A percentile compares a stretch with the other conserved stretches of the same genome.
These are phyloP conservation scores for Trilocha varians DNA, from an alignment of 2,888 invertebrate genomes.

Conservation along the genomic window DNA sequence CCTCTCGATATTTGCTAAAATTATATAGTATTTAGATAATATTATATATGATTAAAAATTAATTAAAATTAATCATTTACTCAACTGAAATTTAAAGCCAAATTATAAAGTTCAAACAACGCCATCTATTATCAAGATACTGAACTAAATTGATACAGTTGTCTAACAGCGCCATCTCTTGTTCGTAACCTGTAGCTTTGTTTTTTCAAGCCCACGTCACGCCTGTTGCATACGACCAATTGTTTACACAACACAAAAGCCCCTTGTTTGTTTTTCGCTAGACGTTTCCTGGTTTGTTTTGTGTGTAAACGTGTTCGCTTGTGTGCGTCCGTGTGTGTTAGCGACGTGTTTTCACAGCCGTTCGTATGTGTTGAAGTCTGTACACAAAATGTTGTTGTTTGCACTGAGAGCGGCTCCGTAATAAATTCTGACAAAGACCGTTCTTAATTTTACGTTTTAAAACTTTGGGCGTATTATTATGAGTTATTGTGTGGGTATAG, in stretches of 20 bases:
- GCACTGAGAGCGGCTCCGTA: slow-evolving; percentile 42
- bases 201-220: slow-evolving; percentile 54
- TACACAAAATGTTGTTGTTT: slow-evolving; percentile 69
- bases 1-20: no score
- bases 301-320: slow-evolving; percentile 45
- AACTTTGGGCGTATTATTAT: not conserved
- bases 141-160: slow-evolving; percentile 17
- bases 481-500: not conserved
- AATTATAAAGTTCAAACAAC: slow-evolving; percentile 16
- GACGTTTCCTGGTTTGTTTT: slow-evolving; percentile 74
- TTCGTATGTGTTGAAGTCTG: slow-evolving; percentile 51
- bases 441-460: not conserved
- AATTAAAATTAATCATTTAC: no score
- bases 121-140: slow-evolving; percentile 34
- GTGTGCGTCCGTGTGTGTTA: slow-evolving; percentile 32
- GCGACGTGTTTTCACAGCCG: slow-evolving; percentile 61
- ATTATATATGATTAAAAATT: no score
- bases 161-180: slow-evolving; percentile 38
- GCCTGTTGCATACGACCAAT: slow-evolving; percentile 70
- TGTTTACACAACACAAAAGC: slow-evolving; percentile 73
- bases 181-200: slow-evolving; percentile 44
- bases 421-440: slow-evolving; percentile 48
- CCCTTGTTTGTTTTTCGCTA: slow-evolving; percentile 74
- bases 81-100: not conserved
- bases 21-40: no score